These are phyloP conservation scores for Beroe forskalii DNA, from an alignment of 37 sponge, comb jelly and placozoan genomes.

Conservation along the genomic window DNA sequence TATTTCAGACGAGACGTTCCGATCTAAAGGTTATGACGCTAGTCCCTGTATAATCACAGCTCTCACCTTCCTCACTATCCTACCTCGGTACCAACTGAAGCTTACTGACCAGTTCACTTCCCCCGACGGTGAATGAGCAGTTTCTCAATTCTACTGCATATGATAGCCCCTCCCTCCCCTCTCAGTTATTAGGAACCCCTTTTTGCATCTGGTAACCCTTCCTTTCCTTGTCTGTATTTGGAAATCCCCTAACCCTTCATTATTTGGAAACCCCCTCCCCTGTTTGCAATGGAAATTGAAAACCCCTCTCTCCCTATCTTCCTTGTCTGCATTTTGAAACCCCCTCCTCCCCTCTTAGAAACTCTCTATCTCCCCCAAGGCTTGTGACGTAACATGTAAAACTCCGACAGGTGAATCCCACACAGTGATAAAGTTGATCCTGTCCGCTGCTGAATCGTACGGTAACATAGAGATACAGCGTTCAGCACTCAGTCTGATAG, in stretches of 20 bases:
- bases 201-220: no score
- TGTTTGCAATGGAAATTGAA: no score
- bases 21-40: slow-evolving; percentile 3
- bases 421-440: slow-evolving; percentile 1
- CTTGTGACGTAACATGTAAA: background rate
- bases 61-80: slow-evolving; percentile 5
- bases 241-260: no score
- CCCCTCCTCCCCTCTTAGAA: background rate
- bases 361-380: no score
- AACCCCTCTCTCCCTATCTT: no score
- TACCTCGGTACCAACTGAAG: slow-evolving; percentile 30
- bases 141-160: no score
- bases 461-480: slow-evolving; percentile 26
- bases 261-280: no score
- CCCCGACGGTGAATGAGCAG: no score
- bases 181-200: no score
- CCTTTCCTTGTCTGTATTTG: no score
- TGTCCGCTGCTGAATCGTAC: background rate
- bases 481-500: background rate
- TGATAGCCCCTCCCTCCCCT: no score
- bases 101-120: slow-evolving; percentile 43
- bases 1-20: background rate
- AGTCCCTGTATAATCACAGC: slow-evolving; percentile 16
- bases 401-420: background rate
- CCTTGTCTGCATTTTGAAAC: no score